Conservation (phyloP, 1,140 invertebrate species). For the Mactra quadrangularis region DNA sequence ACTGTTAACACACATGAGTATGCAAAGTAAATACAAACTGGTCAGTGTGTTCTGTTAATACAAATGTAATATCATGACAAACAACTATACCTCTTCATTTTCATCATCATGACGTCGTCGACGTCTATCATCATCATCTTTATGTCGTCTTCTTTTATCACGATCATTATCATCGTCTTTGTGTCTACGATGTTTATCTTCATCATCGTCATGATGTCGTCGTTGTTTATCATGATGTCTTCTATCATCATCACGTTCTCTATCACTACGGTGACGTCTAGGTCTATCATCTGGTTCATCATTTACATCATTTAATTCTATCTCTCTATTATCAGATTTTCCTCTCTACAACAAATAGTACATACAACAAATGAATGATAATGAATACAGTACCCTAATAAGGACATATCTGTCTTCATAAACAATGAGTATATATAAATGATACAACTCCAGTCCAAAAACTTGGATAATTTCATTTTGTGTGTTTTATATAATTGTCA, state of each 20-base stretch:
- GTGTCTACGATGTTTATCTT: slow-evolving; percentile 29
- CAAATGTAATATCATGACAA: too few relatives aligned
- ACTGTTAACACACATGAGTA: too few relatives aligned
- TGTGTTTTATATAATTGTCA: too few relatives aligned
- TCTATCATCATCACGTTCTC: slow-evolving; percentile 21
- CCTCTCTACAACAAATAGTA: slow-evolving; percentile 36
- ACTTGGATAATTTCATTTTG: not conserved
- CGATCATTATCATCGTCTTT: slow-evolving; percentile 49
- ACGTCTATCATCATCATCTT: slow-evolving; percentile 53
- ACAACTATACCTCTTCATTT: slow-evolving; percentile 49
- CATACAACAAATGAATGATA: not conserved
- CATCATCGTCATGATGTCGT: slow-evolving; percentile 54
- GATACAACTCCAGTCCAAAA: not conserved
- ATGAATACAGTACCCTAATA: too few relatives aligned
- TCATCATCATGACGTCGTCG: slow-evolving; percentile 33
- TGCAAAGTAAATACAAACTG: too few relatives aligned
- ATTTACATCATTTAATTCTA: slow-evolving; percentile 53
- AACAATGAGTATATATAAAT: not conserved
- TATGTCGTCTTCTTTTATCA: slow-evolving; percentile 58
- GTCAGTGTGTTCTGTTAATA: too few relatives aligned
- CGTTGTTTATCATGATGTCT: slow-evolving; percentile 35
- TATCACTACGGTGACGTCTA: slow-evolving; percentile 58
- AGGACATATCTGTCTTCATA: too few relatives aligned
- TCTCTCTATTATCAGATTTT: slow-evolving; percentile 41
- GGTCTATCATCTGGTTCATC: slow-evolving; percentile 44